Conservation (phyloP, 2,113 vertebrate genomes). For the Oceanites oceanicus region DNA sequence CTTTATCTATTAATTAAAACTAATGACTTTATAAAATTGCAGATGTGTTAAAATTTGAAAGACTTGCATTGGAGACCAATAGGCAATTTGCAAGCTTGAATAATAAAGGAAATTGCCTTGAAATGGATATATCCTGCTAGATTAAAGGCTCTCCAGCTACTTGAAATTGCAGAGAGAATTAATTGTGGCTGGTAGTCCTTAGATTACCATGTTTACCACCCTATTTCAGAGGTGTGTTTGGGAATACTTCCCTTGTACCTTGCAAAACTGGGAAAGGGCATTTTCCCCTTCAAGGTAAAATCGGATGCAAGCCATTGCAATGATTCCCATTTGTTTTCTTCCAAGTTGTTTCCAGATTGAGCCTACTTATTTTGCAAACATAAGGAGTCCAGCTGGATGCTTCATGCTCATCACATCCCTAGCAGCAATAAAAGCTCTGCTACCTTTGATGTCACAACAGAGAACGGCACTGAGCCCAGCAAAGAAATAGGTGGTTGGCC, state of each 20-base stretch:
- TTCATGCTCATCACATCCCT: neutral
- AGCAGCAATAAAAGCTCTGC: neutral
- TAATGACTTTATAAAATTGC: conserved; percentile 58
- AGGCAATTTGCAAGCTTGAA: conserved; percentile 32
- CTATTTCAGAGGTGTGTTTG: neutral
- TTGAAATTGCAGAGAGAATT: conserved; percentile 21
- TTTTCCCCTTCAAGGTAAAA: neutral
- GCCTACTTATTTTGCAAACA: neutral
- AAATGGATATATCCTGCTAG: neutral
- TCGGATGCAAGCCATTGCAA: neutral
- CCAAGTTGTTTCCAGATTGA: neutral
- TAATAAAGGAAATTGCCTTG: conserved; percentile 50
- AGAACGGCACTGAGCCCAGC: neutral
- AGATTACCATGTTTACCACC: neutral
- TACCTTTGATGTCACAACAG: neutral
- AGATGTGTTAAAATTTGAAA: conserved; percentile 38
- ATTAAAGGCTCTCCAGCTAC: neutral
- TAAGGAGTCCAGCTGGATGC: neutral
- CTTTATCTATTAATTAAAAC: conserved; percentile 69
- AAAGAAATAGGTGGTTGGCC: neutral
- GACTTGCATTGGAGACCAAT: neutral
- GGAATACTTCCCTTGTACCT: neutral
- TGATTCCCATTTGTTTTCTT: neutral
- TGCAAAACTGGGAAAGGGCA: neutral
- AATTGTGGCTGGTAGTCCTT: neutral